Evolutionary conservation across 2,797 vertebrate genomes (phyloP), one percentile per base, ranked within the genome.

Genomic region (Sebastes matsubarae): DNA sequence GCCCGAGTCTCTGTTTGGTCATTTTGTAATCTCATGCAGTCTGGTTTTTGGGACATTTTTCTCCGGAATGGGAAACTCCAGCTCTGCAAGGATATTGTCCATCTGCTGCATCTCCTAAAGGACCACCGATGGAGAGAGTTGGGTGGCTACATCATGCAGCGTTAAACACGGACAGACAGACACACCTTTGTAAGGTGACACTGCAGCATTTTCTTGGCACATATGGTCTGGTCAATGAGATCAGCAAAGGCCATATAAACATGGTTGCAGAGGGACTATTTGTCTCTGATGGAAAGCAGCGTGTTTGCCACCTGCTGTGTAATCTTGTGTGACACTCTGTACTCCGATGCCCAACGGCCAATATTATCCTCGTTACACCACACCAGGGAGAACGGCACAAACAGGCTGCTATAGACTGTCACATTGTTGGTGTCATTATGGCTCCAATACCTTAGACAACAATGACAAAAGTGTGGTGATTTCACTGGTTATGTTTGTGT

Each of bases 31-130:
- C 92, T 89, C 75, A 95, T 86, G 67, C 67, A 38, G 77, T n/a
- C 87, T 86, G 1, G 86, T 95, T 84, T 96, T 94, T 0, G 94
- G 91, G 73, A 82, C 84, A 71, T 96, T 94, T 88, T 95, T 94
- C 68, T 93, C 89, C 83, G 83, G 59, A 75, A 95, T 95, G 72
- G 93, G 83, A 66, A 90, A 91, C 70, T 95, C 90, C 70, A 95
- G 77, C 66, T 93, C 86, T 87, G 76, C 50, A 32, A 95, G 87
- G 25, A 92, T 93, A 38, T 93, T 91, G 87, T 96, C 92, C 3
- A 93, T 95, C 93, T 96, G 96, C 72, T 96, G 92, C 86, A 93
- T 93, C 85, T 95, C 92, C 82, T 95, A 85, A 79, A 95, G 85
- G 4, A 84, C 63, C 72, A 50, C 63, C 6, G n/a, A 82, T 66